These are phyloP conservation scores for Chaunax sp. DNA, from an alignment of 2,797 vertebrate genomes.

Conservation along the genomic window DNA sequence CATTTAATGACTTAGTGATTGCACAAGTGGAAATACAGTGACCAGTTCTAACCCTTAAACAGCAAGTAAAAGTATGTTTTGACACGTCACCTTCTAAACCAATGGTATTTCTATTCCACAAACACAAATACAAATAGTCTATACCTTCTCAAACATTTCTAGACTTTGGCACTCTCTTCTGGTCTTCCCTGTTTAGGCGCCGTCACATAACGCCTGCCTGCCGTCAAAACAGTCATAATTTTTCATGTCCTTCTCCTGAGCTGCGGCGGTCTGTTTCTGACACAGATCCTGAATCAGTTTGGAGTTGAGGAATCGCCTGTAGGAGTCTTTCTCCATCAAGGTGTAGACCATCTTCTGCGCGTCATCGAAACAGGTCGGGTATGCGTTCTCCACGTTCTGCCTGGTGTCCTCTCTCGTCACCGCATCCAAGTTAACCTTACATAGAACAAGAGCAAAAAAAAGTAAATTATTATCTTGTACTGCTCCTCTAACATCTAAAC, in stretches of 20 bases:
- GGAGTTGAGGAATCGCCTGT: constrained; percentile 92
- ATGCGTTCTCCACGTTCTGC: constrained; percentile 83
- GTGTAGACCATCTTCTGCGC: constrained; percentile 92
- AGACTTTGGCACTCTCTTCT: constrained; percentile 34
- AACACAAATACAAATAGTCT: too few relatives aligned
- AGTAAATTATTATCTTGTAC: not conserved
- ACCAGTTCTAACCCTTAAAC: too few relatives aligned
- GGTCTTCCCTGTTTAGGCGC: constrained; percentile 62
- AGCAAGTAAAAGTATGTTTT: too few relatives aligned
- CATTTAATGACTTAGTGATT: too few relatives aligned
- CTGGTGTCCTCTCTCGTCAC: constrained; percentile 87
- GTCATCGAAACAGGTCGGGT: constrained; percentile 85
- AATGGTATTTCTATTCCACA: too few relatives aligned
- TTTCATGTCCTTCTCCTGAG: constrained; percentile 72
- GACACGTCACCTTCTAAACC: too few relatives aligned
- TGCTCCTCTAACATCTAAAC: constrained; percentile 4
- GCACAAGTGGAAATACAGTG: too few relatives aligned
- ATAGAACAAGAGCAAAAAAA: not conserved
- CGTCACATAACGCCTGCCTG: constrained; percentile 55
- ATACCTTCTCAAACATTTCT: not conserved
- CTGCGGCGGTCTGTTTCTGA: constrained; percentile 16
- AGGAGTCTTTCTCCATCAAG: constrained; percentile 96
- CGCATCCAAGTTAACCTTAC: constrained; percentile 93
- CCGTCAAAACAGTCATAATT: constrained; percentile 23
- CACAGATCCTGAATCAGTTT: constrained; percentile 85